phyloP scores from a whole-genome alignment of 1,140 invertebrate genomes.

The Procambarus virginalis region DNA sequence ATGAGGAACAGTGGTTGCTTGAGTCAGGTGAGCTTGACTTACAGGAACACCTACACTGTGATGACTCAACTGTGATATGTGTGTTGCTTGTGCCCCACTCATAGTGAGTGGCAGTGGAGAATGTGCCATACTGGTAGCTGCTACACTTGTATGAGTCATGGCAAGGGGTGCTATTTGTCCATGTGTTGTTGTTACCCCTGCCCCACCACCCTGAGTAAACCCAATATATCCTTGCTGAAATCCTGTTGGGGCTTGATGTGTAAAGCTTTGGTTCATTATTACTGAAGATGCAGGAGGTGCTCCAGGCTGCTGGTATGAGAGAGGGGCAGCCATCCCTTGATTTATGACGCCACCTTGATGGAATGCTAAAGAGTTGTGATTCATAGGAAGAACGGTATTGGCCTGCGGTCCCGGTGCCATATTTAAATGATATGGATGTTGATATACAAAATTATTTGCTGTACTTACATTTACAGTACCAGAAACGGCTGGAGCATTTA shows the following conservation, averaged over 20 bases:
- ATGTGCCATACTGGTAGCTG: constrained; percentile 60
- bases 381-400: constrained; percentile 66
- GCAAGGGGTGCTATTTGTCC: constrained; percentile 63
- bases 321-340: constrained; percentile 58
- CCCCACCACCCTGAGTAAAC: constrained; percentile 38
- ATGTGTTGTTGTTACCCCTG: constrained; percentile 42
- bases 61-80: constrained; percentile 50
- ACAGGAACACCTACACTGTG: constrained; percentile 31
- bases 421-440: constrained; percentile 68
- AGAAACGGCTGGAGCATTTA: constrained; percentile 60
- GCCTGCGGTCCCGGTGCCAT: constrained; percentile 61
- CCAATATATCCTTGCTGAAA: constrained; percentile 67
- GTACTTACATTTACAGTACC: constrained; percentile 60
- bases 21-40: constrained; percentile 47
- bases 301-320: constrained; percentile 68
- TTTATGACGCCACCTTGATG: constrained; percentile 68
- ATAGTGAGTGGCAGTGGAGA: constrained; percentile 66
- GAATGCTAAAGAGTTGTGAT: constrained; percentile 64
- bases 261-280: constrained; percentile 71
- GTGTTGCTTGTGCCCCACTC: constrained; percentile 52
- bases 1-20: constrained; percentile 46
- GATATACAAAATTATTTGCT: constrained; percentile 68
- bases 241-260: constrained; percentile 53
- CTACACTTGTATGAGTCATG: constrained; percentile 62
- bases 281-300: constrained; percentile 63